These are phyloP conservation scores for Lagorchestes hirsutus DNA, from an alignment of 2,797 vertebrate genomes.

Conservation along the genomic window DNA sequence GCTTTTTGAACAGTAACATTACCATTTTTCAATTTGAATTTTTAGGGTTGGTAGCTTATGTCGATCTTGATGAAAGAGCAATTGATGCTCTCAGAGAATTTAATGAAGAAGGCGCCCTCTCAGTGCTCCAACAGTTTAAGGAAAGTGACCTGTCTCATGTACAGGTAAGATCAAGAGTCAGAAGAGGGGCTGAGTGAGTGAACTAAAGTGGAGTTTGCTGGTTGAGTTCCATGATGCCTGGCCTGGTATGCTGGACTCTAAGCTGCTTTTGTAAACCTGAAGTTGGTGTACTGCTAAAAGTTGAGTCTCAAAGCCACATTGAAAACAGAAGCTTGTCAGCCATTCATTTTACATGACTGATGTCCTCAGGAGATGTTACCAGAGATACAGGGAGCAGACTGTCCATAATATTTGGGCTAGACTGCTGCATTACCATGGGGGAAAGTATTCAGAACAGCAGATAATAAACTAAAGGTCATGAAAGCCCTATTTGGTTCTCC, in stretches of 20 bases:
- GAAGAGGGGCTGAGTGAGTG: constrained; percentile 69
- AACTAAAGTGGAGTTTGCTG: constrained; percentile 4
- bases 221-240: not conserved
- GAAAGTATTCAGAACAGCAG: constrained; percentile 48
- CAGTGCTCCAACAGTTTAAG: constrained; percentile 98
- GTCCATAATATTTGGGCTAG: constrained; percentile 11
- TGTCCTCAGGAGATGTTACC: not conserved
- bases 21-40: constrained; percentile 87
- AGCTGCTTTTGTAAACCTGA: not conserved
- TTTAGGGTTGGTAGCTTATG: constrained; percentile 95
- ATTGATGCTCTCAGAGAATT: constrained; percentile 98
- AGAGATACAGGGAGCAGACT: not conserved
- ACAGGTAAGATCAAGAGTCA: constrained; percentile 91
- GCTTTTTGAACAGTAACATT: constrained; percentile 82
- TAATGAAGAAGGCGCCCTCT: constrained; percentile 97
- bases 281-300: constrained; percentile 35
- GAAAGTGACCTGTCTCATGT: constrained; percentile 98
- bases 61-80: constrained; percentile 97
- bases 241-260: not conserved
- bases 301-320: constrained; percentile 10
- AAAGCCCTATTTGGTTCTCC: constrained; percentile 10
- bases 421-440: constrained; percentile 55
- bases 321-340: not conserved
- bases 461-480: constrained; percentile 46
- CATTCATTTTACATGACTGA: constrained; percentile 32